phyloP scores from a whole-genome alignment of 2,113 vertebrate species.

The Panurus biarmicus region DNA sequence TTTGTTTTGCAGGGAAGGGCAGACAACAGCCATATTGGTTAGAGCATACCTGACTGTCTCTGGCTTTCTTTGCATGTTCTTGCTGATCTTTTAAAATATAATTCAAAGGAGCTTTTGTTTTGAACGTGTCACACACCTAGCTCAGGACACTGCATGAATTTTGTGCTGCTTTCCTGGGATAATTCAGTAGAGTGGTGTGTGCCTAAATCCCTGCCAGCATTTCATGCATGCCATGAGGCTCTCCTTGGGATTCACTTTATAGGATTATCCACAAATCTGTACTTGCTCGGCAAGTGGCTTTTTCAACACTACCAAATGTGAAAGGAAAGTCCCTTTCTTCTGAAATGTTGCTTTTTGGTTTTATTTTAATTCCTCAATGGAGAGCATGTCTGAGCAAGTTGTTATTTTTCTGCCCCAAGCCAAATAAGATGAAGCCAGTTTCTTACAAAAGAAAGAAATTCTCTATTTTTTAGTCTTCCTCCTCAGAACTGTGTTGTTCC shows the following conservation, averaged over 20 bases:
- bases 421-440: background rate
- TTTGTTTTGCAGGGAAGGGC: background rate
- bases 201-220: background rate
- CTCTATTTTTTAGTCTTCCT: background rate
- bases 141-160: background rate
- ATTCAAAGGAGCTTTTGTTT: background rate
- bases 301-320: background rate
- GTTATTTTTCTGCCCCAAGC: background rate
- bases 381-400: background rate
- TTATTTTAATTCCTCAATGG: background rate
- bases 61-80: background rate
- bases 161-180: background rate
- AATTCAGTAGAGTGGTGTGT: background rate
- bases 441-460: background rate
- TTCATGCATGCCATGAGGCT: background rate
- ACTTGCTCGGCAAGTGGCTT: background rate
- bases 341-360: background rate
- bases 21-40: background rate
- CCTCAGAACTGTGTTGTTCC: background rate
- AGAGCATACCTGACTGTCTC: background rate
- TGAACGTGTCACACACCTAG: background rate
- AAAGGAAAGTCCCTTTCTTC: background rate
- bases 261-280: background rate
- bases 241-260: background rate
- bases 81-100: background rate